phyloP scores from a whole-genome alignment of 2,888 invertebrate genomes.

The Hoplodrina blanda region DNA sequence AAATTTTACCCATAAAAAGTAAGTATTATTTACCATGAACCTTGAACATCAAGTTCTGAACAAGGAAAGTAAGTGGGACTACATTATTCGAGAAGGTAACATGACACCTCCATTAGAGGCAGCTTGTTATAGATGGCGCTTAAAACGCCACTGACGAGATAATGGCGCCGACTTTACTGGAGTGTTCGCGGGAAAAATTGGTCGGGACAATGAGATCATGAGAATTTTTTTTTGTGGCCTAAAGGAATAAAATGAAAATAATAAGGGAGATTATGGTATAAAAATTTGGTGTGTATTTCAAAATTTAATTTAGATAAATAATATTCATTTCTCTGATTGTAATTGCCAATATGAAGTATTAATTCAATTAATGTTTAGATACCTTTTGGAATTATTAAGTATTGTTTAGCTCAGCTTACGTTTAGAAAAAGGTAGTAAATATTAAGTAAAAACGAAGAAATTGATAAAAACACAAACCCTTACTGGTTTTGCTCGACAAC shows the following conservation, averaged over 20 bases:
- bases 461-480: neutral
- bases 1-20: slow-evolving; percentile 28
- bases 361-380: too few relatives aligned
- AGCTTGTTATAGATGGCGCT: slow-evolving; percentile 74
- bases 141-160: slow-evolving; percentile 67
- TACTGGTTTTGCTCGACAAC: too few relatives aligned
- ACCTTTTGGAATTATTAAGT: too few relatives aligned
- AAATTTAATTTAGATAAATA: neutral
- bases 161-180: slow-evolving; percentile 56
- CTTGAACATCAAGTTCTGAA: slow-evolving; percentile 40
- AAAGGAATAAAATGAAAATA: neutral
- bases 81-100: slow-evolving; percentile 73
- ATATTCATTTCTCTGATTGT: too few relatives aligned
- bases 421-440: neutral
- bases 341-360: too few relatives aligned
- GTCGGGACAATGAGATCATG: slow-evolving; percentile 51
- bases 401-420: too few relatives aligned
- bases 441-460: neutral
- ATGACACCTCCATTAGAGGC: slow-evolving; percentile 80
- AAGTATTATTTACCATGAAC: slow-evolving; percentile 47
- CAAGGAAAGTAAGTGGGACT: slow-evolving; percentile 60
- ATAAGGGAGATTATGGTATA: neutral
- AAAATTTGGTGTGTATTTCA: neutral
- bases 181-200: slow-evolving; percentile 51
- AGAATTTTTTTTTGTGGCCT: neutral